Evolutionary conservation across 23 tunicate genomes (phyloP).

Genomic region (Phallusia fumigata): DNA sequence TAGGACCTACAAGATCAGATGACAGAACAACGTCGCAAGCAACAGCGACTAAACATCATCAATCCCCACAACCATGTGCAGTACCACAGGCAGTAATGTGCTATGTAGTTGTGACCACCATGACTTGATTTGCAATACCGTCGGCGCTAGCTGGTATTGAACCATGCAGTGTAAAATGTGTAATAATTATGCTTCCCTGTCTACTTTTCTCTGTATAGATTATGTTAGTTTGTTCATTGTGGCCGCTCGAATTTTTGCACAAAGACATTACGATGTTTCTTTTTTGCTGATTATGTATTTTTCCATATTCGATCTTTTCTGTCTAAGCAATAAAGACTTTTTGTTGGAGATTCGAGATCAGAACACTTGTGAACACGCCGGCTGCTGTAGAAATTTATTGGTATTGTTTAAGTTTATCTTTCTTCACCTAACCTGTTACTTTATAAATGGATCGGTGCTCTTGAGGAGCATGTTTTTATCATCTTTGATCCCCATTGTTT

Average conservation of each 20-base stretch:
- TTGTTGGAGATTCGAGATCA: background rate
- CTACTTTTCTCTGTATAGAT: background rate
- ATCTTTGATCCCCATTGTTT: background rate
- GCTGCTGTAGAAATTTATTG: background rate
- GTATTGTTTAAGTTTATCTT: background rate
- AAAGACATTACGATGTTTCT: background rate
- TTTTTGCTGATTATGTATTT: background rate
- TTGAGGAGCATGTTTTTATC: background rate
- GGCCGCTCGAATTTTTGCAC: background rate
- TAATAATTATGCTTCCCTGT: background rate
- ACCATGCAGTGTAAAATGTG: slow-evolving; percentile 13
- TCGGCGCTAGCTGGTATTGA: slow-evolving; percentile 13
- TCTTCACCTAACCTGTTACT: background rate
- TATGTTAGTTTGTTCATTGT: background rate
- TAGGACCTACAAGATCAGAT: slow-evolving; percentile 95
- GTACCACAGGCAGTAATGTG: background rate
- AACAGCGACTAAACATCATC: slow-evolving; percentile 90
- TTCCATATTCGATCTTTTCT: background rate
- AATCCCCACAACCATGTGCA: slow-evolving; percentile 77
- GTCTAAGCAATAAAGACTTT: background rate
- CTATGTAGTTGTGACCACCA: background rate
- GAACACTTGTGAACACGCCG: background rate
- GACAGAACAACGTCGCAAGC: slow-evolving; percentile 90
- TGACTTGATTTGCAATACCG: background rate
- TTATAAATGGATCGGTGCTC: background rate